phyloP scores from a whole-genome alignment of 2,888 invertebrate genomes.

The Psylliodes chrysocephalus region DNA sequence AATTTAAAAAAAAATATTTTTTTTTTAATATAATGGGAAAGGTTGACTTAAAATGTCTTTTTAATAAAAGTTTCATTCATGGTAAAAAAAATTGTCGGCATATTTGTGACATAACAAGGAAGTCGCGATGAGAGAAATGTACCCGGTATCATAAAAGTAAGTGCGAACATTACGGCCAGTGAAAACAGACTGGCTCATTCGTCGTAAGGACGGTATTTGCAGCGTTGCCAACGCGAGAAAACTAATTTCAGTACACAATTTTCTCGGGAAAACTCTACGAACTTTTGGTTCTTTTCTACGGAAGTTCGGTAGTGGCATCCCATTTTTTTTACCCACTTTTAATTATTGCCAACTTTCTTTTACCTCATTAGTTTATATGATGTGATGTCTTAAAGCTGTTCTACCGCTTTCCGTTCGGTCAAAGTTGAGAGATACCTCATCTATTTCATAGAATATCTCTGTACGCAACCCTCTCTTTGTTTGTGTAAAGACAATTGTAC shows the following conservation, averaged over 20 bases:
- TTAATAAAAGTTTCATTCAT: background rate
- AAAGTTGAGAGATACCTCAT: no score
- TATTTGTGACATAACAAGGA: constrained; percentile 19
- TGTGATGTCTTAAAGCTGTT: no score
- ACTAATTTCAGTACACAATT: background rate
- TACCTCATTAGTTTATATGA: no score
- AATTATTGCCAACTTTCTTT: no score
- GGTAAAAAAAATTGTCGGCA: constrained; percentile 1
- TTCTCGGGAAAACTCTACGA: background rate
- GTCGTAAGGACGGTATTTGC: constrained; percentile 42
- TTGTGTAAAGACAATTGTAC: no score
- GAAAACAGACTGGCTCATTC: constrained; percentile 55
- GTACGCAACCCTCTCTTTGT: no score
- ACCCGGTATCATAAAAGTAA: constrained; percentile 24
- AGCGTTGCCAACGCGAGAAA: constrained; percentile 24
- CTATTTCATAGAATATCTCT: no score
- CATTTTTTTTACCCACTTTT: no score
- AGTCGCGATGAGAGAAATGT: constrained; percentile 25
- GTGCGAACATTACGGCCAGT: constrained; percentile 53
- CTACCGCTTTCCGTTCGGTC: no score
- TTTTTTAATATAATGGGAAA: no score
- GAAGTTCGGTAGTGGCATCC: no score
- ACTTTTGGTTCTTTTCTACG: no score
- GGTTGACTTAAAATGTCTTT: constrained; percentile 6
- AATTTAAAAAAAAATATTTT: background rate